Percentiles rank a stretch among this genome's conserved stretches.
Evolutionary conservation across 2,113 vertebrate species (phyloP).

Genomic region (Poeciliopsis retropinna): DNA sequence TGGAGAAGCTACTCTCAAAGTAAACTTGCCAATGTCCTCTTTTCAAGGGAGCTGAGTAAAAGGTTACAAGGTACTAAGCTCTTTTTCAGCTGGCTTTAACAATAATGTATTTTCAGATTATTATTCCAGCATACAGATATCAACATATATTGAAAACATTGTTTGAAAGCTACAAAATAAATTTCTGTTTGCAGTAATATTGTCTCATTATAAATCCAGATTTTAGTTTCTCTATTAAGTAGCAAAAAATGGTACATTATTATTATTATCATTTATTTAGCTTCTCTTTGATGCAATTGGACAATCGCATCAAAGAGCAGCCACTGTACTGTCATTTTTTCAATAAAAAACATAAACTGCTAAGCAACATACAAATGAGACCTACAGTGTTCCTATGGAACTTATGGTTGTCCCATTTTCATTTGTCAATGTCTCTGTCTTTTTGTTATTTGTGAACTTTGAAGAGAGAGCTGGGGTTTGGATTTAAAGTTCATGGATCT

Average conservation of each 20-base stretch:
- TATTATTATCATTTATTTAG: too few species aligned
- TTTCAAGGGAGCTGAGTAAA: conserved; percentile 66
- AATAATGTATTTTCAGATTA: neutral
- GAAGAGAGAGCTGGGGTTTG: too few species aligned
- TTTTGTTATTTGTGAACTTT: too few species aligned
- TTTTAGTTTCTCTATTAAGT: neutral
- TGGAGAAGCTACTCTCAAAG: conserved; percentile 71
- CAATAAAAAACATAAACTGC: too few species aligned
- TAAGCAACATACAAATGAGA: too few species aligned
- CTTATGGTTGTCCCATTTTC: too few species aligned
- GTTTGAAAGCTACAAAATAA: neutral
- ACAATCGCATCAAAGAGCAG: too few species aligned
- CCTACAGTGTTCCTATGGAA: too few species aligned
- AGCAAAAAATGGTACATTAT: neutral
- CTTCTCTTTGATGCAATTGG: too few species aligned
- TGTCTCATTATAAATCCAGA: neutral
- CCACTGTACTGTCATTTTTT: too few species aligned
- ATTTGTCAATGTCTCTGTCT: too few species aligned
- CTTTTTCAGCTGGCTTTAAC: neutral
- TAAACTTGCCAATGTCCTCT: conserved; percentile 78
- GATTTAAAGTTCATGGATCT: too few species aligned
- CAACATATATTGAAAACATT: neutral
- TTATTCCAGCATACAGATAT: neutral
- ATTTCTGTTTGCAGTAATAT: neutral
- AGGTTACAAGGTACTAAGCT: conserved; percentile 59